Percentiles rank a stretch among this genome's conserved stretches.
Evolutionary conservation across 2,797 vertebrate species (phyloP).

Genomic region (Lagorchestes hirsutus): DNA sequence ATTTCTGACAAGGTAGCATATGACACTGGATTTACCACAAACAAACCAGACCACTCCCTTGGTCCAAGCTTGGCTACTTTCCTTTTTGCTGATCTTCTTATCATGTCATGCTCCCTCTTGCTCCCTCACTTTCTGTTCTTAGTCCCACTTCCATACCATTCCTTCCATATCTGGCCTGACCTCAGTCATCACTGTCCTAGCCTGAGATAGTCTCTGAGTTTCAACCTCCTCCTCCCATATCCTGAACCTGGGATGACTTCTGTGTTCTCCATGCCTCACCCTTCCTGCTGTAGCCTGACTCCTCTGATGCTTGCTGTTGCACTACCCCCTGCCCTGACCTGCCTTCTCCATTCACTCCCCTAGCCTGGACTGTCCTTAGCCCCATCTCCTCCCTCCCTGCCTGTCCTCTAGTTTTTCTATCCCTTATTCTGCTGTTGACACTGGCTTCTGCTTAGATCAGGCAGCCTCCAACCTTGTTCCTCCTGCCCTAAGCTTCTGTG

Average conservation of each 20-base stretch:
- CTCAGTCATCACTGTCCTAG: not conserved
- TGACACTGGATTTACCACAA: not conserved
- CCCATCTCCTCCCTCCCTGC: no score
- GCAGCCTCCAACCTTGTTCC: not conserved
- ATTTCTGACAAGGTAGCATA: no score
- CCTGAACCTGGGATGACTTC: not conserved
- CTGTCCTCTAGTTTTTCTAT: not conserved
- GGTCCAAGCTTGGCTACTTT: not conserved
- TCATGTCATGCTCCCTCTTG: not conserved
- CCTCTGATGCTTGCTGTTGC: not conserved
- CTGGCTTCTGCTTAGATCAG: not conserved
- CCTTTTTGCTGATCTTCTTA: not conserved
- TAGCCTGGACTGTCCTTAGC: not conserved
- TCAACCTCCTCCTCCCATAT: not conserved
- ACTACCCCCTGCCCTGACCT: not conserved
- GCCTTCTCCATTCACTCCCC: not conserved
- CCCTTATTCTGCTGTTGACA: not conserved
- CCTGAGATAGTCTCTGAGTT: not conserved
- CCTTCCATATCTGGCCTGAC: not conserved
- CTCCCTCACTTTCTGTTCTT: not conserved
- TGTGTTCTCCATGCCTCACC: not conserved
- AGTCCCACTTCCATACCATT: not conserved
- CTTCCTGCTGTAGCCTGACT: not conserved
- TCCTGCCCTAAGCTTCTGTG: not conserved
- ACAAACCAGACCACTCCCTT: not conserved